These are phyloP conservation scores for Colius striatus DNA, from an alignment of 2,113 vertebrate species.

Conservation along the genomic window DNA sequence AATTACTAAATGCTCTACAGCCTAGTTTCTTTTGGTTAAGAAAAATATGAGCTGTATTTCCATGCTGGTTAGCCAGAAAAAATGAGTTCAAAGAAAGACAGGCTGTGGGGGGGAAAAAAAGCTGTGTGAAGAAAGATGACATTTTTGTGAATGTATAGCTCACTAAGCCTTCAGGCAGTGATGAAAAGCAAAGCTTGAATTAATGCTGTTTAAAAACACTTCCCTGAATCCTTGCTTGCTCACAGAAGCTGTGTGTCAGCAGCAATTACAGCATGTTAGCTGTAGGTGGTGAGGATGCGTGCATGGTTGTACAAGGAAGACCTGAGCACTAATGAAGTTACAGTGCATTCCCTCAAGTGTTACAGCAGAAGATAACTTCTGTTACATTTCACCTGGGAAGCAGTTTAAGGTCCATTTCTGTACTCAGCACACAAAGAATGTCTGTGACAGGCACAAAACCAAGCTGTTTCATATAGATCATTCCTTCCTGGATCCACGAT, in stretches of 20 bases:
- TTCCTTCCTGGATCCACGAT: background rate
- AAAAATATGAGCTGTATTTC: background rate
- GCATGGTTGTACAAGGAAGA: background rate
- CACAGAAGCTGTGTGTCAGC: background rate
- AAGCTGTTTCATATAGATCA: rapidly evolving
- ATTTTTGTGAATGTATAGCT: background rate
- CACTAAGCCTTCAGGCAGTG: background rate
- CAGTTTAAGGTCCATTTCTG: background rate
- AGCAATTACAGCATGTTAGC: rapidly evolving
- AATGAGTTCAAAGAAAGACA: background rate
- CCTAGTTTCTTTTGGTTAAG: background rate
- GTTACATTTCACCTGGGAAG: background rate
- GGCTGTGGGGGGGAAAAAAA: background rate
- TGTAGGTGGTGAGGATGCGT: background rate
- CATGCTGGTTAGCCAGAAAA: background rate
- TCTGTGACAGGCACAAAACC: background rate
- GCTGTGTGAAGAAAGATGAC: background rate
- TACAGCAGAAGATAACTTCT: background rate
- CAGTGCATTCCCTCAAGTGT: background rate
- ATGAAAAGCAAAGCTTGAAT: background rate
- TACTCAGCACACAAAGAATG: rapidly evolving
- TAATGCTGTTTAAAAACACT: background rate
- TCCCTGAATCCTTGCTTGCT: background rate
- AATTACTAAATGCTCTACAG: background rate
- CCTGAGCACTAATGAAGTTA: background rate